Base-by-base conservation (phyloP, 2,888 invertebrate species). In the Andrena minutula region DNA sequence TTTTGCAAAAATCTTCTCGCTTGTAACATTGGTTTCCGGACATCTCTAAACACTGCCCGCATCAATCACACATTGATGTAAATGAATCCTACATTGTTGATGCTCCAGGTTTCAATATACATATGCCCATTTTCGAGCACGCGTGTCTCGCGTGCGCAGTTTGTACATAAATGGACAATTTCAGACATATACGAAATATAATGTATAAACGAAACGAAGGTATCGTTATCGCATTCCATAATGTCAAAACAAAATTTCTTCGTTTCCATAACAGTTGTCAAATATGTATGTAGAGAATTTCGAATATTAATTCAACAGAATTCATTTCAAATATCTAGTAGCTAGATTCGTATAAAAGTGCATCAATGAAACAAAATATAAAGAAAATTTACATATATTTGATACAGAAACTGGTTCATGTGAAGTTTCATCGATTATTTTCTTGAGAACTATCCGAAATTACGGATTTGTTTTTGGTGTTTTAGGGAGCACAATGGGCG, bases 81-180 rank as follows among this genome's bases (percentile, higher is more conserved):
- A 73, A 83, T 51, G 28, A 74, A 81, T 47, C 69, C 30, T 56
- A 69, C 51, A 56, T 80, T 72, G 26, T 32, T 41, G 53, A 72
- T 23, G n/a, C n/a, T 58, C 35, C 30, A 26, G 66, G 10, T 63
- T 76, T 12, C 49, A 63, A 69, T 47, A 76, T 41, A 47, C 64
- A 23, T 41, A 41, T 41, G 41, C 41, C 41, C 41, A 16, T 41
- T 72, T 69, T 63, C 58, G 63, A 71, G 58, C 75, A 82, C 74
- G 53, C 66, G 47, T 66, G 12, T 71, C 32, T 47, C 75, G 7
- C 32, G 49, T 56, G 66, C 68, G 75, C 66, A 56, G 12, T 75
- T 79, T 79, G 70, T 71, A 68, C 63, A 68, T 63, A 58, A 41
- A 41, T 63, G 68, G 41, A 68, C 28, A 51, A 41, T 53, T 53